These are phyloP conservation scores for Anodontia alba DNA, from an alignment of 2,888 invertebrate genomes.

Conservation along the genomic window DNA sequence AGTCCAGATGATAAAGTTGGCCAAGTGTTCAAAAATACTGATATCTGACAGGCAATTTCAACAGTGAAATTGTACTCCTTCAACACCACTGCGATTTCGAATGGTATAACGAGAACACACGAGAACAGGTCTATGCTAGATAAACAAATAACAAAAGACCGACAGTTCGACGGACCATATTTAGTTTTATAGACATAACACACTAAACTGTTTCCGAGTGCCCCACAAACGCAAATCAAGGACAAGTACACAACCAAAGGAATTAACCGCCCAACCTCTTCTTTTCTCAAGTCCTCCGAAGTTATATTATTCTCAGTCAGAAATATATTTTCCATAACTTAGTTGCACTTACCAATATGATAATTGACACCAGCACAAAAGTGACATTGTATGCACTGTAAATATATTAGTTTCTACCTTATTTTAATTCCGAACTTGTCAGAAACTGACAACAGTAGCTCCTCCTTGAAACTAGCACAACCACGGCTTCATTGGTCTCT, in stretches of 20 bases:
- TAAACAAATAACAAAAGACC: conserved; percentile 59
- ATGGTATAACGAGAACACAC: conserved; percentile 53
- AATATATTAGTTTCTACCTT: too few relatives aligned
- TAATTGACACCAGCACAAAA: too few relatives aligned
- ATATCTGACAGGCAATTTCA: conserved; percentile 51
- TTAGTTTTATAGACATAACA: conserved; percentile 61
- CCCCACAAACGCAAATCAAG: conserved; percentile 40
- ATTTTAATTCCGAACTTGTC: too few relatives aligned
- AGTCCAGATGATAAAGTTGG: conserved; percentile 56
- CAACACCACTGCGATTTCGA: conserved; percentile 52
- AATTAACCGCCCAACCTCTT: conserved; percentile 54
- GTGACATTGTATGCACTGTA: too few relatives aligned
- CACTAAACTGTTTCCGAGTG: conserved; percentile 58
- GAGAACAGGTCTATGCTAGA: conserved; percentile 59
- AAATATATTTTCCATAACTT: too few relatives aligned
- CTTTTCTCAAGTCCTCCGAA: conserved; percentile 40
- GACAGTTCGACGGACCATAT: conserved; percentile 60
- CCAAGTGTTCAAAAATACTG: conserved; percentile 55
- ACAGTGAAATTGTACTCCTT: conserved; percentile 57
- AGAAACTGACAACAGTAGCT: too few relatives aligned
- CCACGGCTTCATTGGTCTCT: too few relatives aligned
- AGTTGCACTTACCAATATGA: too few relatives aligned
- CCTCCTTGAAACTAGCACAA: too few relatives aligned
- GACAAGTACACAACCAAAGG: conserved; percentile 58
- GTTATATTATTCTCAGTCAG: not conserved